phyloP scores from a whole-genome alignment of 2,888 invertebrate species.

The Pseudococcus longispinus region DNA sequence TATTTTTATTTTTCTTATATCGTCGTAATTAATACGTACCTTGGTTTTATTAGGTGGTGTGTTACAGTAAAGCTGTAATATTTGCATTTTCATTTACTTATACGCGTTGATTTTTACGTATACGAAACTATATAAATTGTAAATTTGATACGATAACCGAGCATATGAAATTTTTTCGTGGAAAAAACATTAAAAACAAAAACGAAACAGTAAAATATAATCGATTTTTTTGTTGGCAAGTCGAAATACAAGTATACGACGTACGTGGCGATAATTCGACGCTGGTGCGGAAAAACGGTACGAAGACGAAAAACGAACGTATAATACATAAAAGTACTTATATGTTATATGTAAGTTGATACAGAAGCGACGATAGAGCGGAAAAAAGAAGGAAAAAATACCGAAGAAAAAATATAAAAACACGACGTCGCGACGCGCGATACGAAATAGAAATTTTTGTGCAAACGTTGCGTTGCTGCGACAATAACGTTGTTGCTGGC shows the following conservation, averaged over 20 bases:
- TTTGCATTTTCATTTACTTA: slow-evolving; percentile 36
- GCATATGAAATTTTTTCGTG: background rate
- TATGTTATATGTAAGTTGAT: background rate
- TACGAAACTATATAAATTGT: background rate
- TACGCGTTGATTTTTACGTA: background rate
- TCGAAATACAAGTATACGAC: background rate
- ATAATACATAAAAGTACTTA: background rate
- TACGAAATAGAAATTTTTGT: background rate
- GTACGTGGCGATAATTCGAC: background rate
- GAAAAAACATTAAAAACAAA: background rate
- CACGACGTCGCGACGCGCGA: background rate
- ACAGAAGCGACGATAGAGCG: background rate
- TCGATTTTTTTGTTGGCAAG: background rate
- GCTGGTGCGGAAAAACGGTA: background rate
- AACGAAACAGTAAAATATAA: background rate
- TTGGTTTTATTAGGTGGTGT: slow-evolving; percentile 25
- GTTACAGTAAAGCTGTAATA: slow-evolving; percentile 39
- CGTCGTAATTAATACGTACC: background rate
- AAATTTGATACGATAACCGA: background rate
- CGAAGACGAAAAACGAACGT: background rate
- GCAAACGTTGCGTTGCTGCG: background rate
- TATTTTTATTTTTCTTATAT: background rate
- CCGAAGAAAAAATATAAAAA: background rate
- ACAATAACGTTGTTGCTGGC: background rate
- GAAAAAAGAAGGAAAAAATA: background rate